A percentile compares a stretch with the other conserved stretches of the same genome.
These are phyloP conservation scores for Musca vetustissima DNA, from an alignment of 1,140 invertebrate species.

Conservation along the genomic window DNA sequence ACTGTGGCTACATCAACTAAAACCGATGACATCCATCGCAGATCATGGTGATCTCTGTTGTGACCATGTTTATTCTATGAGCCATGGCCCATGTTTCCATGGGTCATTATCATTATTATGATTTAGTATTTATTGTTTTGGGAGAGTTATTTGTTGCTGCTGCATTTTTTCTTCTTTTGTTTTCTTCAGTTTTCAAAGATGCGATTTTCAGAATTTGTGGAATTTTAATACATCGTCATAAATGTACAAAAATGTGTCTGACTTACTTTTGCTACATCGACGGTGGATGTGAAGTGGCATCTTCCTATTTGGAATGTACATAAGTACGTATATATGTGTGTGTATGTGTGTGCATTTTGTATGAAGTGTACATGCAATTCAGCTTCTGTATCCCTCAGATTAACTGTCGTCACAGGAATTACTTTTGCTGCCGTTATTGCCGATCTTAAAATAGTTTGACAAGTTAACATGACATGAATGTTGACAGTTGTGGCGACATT, in stretches of 20 bases:
- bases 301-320: not conserved
- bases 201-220: not conserved
- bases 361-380: too few relatives aligned
- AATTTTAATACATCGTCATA: conserved; percentile 12
- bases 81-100: too few relatives aligned
- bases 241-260: not conserved
- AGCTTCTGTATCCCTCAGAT: too few relatives aligned
- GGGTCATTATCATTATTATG: conserved; percentile 17
- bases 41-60: too few relatives aligned
- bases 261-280: not conserved
- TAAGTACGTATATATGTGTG: not conserved
- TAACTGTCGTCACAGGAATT: too few relatives aligned
- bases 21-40: too few relatives aligned
- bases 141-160: not conserved
- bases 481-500: conserved; percentile 14
- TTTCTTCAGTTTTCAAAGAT: not conserved
- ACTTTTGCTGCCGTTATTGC: not conserved
- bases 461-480: not conserved
- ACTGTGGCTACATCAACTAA: too few relatives aligned
- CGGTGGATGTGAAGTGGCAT: too few relatives aligned
- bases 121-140: conserved; percentile 15
- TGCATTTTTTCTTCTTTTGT: not conserved
- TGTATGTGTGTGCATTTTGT: not conserved
- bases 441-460: not conserved
- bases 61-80: too few relatives aligned